phyloP scores from a whole-genome alignment of 2,113 vertebrate genomes.

The Podarcis muralis region DNA sequence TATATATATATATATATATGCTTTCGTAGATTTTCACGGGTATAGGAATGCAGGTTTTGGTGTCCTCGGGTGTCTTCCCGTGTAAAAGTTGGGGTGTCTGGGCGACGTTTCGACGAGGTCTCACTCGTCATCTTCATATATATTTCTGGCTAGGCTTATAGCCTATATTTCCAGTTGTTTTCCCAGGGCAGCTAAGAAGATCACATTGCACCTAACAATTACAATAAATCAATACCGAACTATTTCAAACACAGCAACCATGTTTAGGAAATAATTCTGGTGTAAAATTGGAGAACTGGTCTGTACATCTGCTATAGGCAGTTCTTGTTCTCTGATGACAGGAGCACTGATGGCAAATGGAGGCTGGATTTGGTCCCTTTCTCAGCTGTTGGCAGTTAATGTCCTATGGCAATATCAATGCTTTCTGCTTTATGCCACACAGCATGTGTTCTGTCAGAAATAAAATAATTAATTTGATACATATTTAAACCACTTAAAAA shows the following conservation, averaged over 20 bases:
- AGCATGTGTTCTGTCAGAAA: not conserved
- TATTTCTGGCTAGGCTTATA: not conserved
- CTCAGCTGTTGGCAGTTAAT: not conserved
- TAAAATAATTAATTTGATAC: not conserved
- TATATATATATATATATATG: not conserved
- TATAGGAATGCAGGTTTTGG: too few species aligned
- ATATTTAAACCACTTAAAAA: too few species aligned
- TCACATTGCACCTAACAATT: not conserved
- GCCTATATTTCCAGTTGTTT: not conserved
- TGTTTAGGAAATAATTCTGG: not conserved
- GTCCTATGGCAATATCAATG: not conserved
- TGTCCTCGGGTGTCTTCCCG: too few species aligned
- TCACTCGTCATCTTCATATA: too few species aligned
- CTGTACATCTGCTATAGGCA: not conserved
- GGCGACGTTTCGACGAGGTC: too few species aligned
- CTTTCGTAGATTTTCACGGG: too few species aligned
- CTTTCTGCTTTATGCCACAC: not conserved
- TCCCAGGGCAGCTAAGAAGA: not conserved
- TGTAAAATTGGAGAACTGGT: not conserved
- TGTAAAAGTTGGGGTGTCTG: too few species aligned
- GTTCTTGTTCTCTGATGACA: constrained; percentile 6
- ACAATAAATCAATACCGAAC: not conserved
- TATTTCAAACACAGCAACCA: not conserved
- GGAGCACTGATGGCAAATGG: not conserved
- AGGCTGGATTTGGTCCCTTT: not conserved